Evolutionary conservation across 2,888 invertebrate genomes (phyloP), one percentile per base, ranked within the genome.

Genomic region (Teleiodes luculella): DNA sequence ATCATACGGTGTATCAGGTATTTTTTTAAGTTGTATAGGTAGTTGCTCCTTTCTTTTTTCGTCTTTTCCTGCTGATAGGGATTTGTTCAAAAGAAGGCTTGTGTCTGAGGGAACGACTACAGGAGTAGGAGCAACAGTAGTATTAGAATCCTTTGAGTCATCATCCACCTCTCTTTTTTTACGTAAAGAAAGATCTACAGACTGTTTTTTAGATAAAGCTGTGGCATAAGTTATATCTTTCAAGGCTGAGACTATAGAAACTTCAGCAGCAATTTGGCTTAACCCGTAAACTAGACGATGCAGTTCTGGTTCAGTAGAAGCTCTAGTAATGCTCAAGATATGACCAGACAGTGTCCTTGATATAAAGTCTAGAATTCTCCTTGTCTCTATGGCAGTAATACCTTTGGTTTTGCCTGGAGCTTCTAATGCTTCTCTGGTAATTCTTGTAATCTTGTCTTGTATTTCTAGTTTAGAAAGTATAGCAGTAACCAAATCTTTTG

Each of bases 381-480:
- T 70, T 0, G 88, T 88, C 63, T 89, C 89, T 58, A 89, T 89
- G 10, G 89, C 89, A 20, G 86, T 86, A 47, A 87, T 82, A 1
- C 88, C 88, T 69, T 84, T 87, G 61, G 76, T 82, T 68, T 81
- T 85, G 0, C 87, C 87, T 3, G 87, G 81, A 2, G 87, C 86
- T 63, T 87, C 86, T 3, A 88, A 69, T 10, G 89, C 89, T 62
- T 88, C 86, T 62, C 74, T 78, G 2, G 88, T 87, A 16, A 89
- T 82, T 68, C 85, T 78, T 2, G 89, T 89, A 35, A 89, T 86
- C 76, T 87, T 89, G 57, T 89, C 88, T 69, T 89, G 89, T 43
- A 83, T 79, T 68, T 89, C 87, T 54, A 89, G 67, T 58, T 88
- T 88, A 0, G 82, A 74, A 56, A 89, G 68, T 54, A 89, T 86